Conservation (phyloP, 2,113 vertebrate species). For the Pangasianodon gigas region DNA sequence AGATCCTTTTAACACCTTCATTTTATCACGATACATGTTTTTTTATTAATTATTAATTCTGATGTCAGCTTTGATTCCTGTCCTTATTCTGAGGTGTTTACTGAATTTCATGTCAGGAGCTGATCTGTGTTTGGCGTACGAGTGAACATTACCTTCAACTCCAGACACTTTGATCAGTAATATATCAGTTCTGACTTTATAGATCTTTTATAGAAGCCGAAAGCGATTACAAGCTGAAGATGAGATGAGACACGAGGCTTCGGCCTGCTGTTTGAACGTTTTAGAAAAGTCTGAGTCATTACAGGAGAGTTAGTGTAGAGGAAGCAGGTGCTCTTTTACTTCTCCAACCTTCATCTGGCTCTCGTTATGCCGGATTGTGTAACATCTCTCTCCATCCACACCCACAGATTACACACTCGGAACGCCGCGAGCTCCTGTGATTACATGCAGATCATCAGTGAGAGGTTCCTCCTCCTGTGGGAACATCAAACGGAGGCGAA, state of each 20-base stretch:
- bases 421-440: background rate
- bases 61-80: background rate
- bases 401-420: constrained; percentile 4
- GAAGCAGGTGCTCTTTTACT: constrained; percentile 25
- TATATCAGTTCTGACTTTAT: background rate
- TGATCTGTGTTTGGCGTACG: too few species aligned
- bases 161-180: background rate
- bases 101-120: background rate
- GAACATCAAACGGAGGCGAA: background rate
- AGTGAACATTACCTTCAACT: background rate
- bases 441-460: background rate
- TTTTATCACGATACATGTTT: too few species aligned
- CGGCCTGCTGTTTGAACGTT: background rate
- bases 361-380: constrained; percentile 20
- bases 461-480: constrained; percentile 20
- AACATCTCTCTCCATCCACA: background rate
- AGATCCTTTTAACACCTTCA: too few species aligned
- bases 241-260: background rate
- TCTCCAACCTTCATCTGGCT: constrained; percentile 25
- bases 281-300: background rate
- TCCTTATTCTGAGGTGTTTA: background rate
- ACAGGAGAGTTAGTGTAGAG: background rate
- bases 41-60: background rate
- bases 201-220: background rate
- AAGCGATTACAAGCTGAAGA: background rate